A percentile compares a stretch with the other conserved stretches of the same genome.
These are phyloP conservation scores for Gila robusta DNA, from an alignment of 2,797 vertebrate genomes.

Conservation along the genomic window DNA sequence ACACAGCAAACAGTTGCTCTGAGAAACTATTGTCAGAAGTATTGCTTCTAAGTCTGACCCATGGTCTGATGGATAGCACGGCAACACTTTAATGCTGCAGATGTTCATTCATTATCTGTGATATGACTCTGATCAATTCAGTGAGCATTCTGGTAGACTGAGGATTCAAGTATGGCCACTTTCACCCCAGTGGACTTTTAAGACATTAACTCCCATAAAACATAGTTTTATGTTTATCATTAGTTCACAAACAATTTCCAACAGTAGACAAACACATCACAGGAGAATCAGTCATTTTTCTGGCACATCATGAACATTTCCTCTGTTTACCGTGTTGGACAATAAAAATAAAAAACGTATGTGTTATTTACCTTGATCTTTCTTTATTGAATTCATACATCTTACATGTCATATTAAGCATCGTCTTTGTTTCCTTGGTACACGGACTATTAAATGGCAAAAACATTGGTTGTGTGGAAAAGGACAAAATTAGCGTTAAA, in stretches of 20 bases:
- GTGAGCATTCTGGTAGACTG: neutral
- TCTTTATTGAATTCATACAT: neutral
- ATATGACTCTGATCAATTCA: neutral
- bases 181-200: neutral
- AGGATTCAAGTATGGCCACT: neutral
- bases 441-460: neutral
- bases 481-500: neutral
- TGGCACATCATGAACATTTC: neutral
- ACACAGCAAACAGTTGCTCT: slow-evolving; percentile 15
- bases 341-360: neutral
- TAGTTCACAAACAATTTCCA: neutral
- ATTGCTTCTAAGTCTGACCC: slow-evolving; percentile 6
- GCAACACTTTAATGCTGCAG: neutral
- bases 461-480: neutral
- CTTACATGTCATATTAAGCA: neutral
- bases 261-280: neutral
- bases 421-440: neutral
- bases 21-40: slow-evolving; percentile 34
- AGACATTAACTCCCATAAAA: neutral
- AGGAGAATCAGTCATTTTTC: neutral
- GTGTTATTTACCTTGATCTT: neutral
- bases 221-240: neutral
- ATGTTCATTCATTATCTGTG: neutral
- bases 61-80: neutral
- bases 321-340: neutral